A percentile compares a stretch with the other conserved stretches of the same genome.
Conservation (phyloP, 2,113 vertebrate species). For the Danionella cerebrum region DNA sequence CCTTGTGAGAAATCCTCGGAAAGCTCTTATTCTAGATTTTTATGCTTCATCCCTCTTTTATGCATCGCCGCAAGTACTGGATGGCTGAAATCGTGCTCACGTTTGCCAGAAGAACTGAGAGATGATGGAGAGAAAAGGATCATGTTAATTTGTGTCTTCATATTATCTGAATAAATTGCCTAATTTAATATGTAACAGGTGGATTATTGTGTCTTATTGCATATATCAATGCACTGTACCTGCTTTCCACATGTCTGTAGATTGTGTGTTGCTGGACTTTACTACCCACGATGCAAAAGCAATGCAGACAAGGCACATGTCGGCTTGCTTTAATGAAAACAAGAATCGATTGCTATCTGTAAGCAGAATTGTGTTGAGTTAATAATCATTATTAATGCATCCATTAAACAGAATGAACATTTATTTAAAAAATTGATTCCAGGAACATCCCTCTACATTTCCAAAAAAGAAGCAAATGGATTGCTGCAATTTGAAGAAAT, state of each 20-base stretch:
- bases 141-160: slow-evolving; percentile 13
- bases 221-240: slow-evolving; percentile 60
- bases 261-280: slow-evolving; percentile 75
- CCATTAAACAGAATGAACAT: too few species aligned
- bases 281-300: slow-evolving; percentile 95
- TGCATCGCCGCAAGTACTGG: slow-evolving; percentile 78
- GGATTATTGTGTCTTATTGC: neutral
- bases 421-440: too few species aligned
- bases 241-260: slow-evolving; percentile 88
- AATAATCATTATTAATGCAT: too few species aligned
- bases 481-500: too few species aligned
- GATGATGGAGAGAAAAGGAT: slow-evolving; percentile 30
- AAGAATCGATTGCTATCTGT: slow-evolving; percentile 51
- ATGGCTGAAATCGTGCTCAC: slow-evolving; percentile 90
- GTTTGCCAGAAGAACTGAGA: slow-evolving; percentile 84
- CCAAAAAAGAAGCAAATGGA: too few species aligned
- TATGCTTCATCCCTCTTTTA: slow-evolving; percentile 44
- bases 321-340: slow-evolving; percentile 61
- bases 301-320: slow-evolving; percentile 92
- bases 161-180: slow-evolving; percentile 13
- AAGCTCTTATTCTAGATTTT: slow-evolving; percentile 26
- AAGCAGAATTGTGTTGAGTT: slow-evolving; percentile 28
- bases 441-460: too few species aligned
- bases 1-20: slow-evolving; percentile 38
- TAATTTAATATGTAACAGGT: slow-evolving; percentile 9